Evolutionary conservation across 2,888 invertebrate genomes (phyloP).

Genomic region (Megaustenia siamemsis): DNA sequence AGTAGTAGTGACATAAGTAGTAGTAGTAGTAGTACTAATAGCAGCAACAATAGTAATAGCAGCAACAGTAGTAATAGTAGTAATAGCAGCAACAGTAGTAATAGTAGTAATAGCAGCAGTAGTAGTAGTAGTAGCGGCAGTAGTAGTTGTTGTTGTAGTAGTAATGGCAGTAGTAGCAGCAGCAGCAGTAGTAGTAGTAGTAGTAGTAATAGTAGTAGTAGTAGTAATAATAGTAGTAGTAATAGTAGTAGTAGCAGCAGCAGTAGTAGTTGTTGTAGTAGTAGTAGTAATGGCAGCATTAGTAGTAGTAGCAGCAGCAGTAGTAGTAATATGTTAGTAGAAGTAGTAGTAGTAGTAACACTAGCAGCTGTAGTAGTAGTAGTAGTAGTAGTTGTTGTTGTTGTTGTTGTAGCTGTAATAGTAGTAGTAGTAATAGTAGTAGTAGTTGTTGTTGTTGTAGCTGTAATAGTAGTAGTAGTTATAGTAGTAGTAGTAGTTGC

Average conservation of each 20-base stretch:
- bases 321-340: too few species aligned
- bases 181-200: not conserved
- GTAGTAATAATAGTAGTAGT: constrained; percentile 13
- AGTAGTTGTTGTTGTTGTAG: constrained; percentile 7
- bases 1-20: constrained; percentile 14
- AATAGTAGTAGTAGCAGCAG: constrained; percentile 24
- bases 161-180: constrained; percentile 10
- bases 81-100: not conserved
- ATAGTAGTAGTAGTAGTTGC: too few species aligned
- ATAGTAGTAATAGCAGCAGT: constrained; percentile 19
- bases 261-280: constrained; percentile 25
- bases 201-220: constrained; percentile 33
- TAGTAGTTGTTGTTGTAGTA: constrained; percentile 19
- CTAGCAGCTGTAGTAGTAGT: constrained; percentile 34
- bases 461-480: too few species aligned
- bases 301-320: too few species aligned
- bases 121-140: constrained; percentile 28
- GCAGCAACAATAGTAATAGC: not conserved
- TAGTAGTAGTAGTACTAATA: not conserved
- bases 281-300: too few species aligned
- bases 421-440: too few species aligned
- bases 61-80: not conserved
- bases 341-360: too few species aligned
- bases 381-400: constrained; percentile 36
- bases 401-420: not conserved